Evolutionary conservation across 2,113 vertebrate species (phyloP).

Genomic region (Oriolus oriolus): DNA sequence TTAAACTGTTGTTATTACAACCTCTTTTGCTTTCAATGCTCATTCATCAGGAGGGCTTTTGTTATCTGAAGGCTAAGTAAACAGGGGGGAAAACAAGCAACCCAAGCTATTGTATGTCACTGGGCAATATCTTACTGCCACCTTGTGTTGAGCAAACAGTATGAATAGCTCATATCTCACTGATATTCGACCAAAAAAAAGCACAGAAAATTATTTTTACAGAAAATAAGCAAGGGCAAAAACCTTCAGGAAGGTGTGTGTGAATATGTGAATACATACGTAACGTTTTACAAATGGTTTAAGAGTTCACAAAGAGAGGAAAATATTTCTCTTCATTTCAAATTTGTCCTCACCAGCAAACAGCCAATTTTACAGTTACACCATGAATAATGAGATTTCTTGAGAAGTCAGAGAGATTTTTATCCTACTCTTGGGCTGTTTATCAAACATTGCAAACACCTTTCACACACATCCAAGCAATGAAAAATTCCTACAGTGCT

Average conservation of each 20-base stretch:
- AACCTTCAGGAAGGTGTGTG: background rate
- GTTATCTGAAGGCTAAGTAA: background rate
- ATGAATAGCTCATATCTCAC: background rate
- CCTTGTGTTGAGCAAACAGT: constrained; percentile 46
- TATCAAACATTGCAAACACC: background rate
- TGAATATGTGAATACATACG: background rate
- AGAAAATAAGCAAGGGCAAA: background rate
- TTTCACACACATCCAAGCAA: background rate
- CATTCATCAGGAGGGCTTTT: background rate
- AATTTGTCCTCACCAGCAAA: background rate
- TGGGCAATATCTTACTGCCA: constrained; percentile 60
- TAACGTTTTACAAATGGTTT: background rate
- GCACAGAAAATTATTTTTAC: too few relatives aligned
- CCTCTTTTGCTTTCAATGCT: background rate
- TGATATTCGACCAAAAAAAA: background rate
- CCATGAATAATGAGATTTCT: background rate
- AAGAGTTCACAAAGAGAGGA: background rate
- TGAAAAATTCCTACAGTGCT: background rate
- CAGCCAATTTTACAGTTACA: background rate
- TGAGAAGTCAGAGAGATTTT: background rate
- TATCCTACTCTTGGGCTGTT: background rate
- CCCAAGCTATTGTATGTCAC: background rate
- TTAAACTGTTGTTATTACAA: background rate
- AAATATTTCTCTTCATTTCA: background rate
- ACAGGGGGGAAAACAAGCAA: background rate